phyloP scores from a whole-genome alignment of 2,113 vertebrate species.

The Cyprichromis sp. region DNA sequence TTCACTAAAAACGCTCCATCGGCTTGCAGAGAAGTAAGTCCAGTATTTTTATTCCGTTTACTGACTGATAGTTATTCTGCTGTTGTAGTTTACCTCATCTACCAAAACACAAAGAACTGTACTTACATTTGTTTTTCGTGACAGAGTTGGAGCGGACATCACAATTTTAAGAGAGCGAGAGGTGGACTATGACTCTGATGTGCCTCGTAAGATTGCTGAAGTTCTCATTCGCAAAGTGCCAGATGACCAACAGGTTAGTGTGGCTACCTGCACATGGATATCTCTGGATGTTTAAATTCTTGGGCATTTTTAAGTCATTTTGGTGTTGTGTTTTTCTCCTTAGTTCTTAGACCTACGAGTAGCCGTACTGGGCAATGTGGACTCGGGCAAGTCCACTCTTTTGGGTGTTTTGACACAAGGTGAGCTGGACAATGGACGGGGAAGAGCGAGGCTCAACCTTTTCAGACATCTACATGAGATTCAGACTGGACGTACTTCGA shows the following conservation, averaged over 20 bases:
- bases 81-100: not conserved
- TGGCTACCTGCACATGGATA: not conserved
- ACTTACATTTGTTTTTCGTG: not conserved
- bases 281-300: not conserved
- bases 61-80: not conserved
- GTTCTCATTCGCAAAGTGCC: slow-evolving; percentile 96
- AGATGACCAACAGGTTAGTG: slow-evolving; percentile 92
- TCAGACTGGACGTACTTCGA: slow-evolving; percentile 94
- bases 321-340: not conserved
- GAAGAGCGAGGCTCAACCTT: slow-evolving; percentile 93
- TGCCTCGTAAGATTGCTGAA: slow-evolving; percentile 86
- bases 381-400: slow-evolving; percentile 95
- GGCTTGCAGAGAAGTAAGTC: slow-evolving; percentile 92
- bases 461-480: slow-evolving; percentile 98
- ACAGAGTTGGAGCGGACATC: slow-evolving; percentile 94
- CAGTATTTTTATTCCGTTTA: not conserved
- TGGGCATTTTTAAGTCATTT: not conserved
- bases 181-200: slow-evolving; percentile 86
- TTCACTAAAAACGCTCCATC: slow-evolving; percentile 88
- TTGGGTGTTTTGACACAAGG: slow-evolving; percentile 95
- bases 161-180: slow-evolving; percentile 87
- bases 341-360: slow-evolving; percentile 96
- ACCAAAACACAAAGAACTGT: not conserved
- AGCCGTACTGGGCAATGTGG: slow-evolving; percentile 94
- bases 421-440: slow-evolving; percentile 94